phyloP scores from a whole-genome alignment of 2,888 invertebrate species.

The Cheilosia urbana region DNA sequence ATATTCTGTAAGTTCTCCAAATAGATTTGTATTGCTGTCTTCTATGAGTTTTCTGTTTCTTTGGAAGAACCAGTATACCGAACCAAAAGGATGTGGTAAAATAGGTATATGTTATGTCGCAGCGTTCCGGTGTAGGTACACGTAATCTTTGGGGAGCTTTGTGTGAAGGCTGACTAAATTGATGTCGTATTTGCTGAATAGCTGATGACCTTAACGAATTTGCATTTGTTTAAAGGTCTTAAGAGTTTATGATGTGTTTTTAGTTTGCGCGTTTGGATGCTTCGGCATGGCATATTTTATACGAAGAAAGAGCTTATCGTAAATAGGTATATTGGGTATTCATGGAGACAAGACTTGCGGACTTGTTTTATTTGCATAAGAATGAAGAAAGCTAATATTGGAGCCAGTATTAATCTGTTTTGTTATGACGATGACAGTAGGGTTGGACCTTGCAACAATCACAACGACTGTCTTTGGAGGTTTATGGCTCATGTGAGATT shows the following conservation, averaged over 20 bases:
- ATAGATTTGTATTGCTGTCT: constrained; percentile 53
- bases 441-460: too few species aligned
- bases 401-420: too few species aligned
- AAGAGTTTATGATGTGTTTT: constrained; percentile 51
- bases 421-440: too few species aligned
- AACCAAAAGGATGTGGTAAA: background rate
- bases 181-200: constrained; percentile 62
- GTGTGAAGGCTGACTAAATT: constrained; percentile 69
- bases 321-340: background rate
- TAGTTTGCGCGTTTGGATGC: background rate
- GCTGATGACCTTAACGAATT: constrained; percentile 57
- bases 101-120: background rate
- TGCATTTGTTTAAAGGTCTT: constrained; percentile 51
- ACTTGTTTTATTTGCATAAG: background rate
- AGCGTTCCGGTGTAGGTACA: constrained; percentile 7
- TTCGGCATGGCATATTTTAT: background rate
- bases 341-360: background rate
- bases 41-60: constrained; percentile 9
- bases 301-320: background rate
- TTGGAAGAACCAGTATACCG: background rate
- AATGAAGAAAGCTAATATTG: background rate
- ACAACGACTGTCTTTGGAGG: too few species aligned
- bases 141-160: constrained; percentile 66
- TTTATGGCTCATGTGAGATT: too few species aligned
- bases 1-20: constrained; percentile 44